Base-by-base conservation (phyloP, 1,140 invertebrate genomes). In the Gryllus bimaculatus region DNA sequence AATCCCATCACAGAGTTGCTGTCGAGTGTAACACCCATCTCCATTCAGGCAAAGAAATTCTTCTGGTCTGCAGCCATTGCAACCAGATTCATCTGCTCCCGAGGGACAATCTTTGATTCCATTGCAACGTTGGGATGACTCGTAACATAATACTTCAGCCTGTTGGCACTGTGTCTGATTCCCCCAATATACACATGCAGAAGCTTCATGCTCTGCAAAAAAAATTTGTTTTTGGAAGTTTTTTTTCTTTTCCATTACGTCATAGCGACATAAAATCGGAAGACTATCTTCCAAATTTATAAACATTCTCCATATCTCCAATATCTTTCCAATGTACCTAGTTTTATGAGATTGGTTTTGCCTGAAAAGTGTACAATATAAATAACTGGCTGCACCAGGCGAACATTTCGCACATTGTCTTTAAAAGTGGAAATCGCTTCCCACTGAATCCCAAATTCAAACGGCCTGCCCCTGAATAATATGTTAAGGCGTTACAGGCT, bases 1-100 rank as follows among this genome's bases (percentile, higher is more conserved):
- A 47, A 48, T 74, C 0, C 21, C n/a, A 75, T 79, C 78, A 79
- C 78, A 79, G n/a, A 54, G 48, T 79, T 79, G 78, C n/a, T 74
- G 48, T 47, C 75, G 12, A 10, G 47, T 79, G 10, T 79, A 79
- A 26, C 78, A 79, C 18, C 78, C 78, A 39, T 75, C n/a, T 48
- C 74, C 78, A 20, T 47, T 21, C 48, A n/a, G 47, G 48, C 78
- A 79, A 8, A 48, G 21, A 49, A 48, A 73, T 39, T 78, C 77
- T 20, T 20, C 77, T 13, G 78, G 74, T 15, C 47, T 8, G 26
- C 73, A 74, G n/a, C 13, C 54, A 20, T 26, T 12, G 74, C 78
- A 79, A 49, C 49, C 48, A n/a, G 10, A 48, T 48, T 79, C 78
- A 76, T 79, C 78, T 20, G 39, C 73, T 21, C 78, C 78, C 20